Evolutionary conservation across 2,113 vertebrate species (phyloP), one percentile per base, ranked within the genome.

Genomic region (Cottus gobio): DNA sequence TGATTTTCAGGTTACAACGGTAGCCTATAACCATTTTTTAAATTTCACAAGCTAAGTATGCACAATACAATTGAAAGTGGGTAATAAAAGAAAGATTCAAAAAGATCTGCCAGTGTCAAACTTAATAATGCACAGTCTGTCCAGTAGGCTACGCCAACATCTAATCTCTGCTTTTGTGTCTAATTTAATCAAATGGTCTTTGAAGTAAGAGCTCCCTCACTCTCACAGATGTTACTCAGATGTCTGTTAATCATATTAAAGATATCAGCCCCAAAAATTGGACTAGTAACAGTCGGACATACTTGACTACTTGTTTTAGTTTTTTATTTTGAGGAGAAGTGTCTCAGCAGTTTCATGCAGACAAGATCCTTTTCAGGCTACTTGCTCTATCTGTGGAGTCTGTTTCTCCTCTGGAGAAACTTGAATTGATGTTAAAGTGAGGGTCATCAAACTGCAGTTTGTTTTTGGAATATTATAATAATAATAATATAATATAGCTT

Each of bases 371-470:
- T 70, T 83, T 54, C 26, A 44, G 15, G 5, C 18, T 9, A 10
- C n/a, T 18, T 3, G 24, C 57, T 77, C 75, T 58, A 72, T 78
- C 75, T 72, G 34, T 64, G 15, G n/a, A 37, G 65, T 22, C 36
- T 62, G 75, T 68, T 20, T 61, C 46, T 69, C 60, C 13, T 71
- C 79, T 9, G 11, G 42, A 44, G 64, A 77, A 77, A 84, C 71
- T 24, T 68, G 31, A 26, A 39, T 13, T 7, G 24, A 57, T 79
- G 50, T 58, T 77, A 5, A 61, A 26, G 39, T 50, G n/a, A 50
- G 3, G 3, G 36, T 1, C 1, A 9, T 22, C 31, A 62, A 50
- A 26, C 6, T 57, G 1, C 1, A 22, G 9, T 13, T 5, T 60
- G 4, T 56, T 65, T 24, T 39, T 20, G 4, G 0, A 64, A 65